Base-by-base conservation (phyloP, 2,888 invertebrate genomes). In the Epicampocera succincta region DNA sequence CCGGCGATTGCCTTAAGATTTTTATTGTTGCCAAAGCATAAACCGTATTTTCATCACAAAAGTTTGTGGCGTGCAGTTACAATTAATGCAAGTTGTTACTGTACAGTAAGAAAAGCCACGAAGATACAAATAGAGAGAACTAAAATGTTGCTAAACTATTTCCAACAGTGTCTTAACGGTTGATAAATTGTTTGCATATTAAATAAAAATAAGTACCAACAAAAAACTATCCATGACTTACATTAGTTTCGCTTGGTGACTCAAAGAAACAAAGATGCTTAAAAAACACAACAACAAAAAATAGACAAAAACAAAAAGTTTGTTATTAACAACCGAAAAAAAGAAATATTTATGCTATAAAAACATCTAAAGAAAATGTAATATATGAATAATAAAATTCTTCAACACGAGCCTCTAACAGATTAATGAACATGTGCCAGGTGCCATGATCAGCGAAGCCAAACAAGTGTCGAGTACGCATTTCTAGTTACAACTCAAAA, bases 181-280 rank as follows among this genome's bases (percentile, higher is more conserved):
- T 82, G 74, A 82, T 78, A 82, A 82, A 82, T 78, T 66, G 71
- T 75, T 78, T 74, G 78, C 71, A 74, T 74, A 74, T 52, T 56
- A 68, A 48, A 52, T 42, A 66, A 44, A 72, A 66, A 25, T 42
- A 21, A 75, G 54, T 66, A 60, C 61, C 19, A 54, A 68, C 19
- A 63, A 50, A 73, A 21, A 66, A 66, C 38, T 21, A 72, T 66
- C 40, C 66, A 48, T 61, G 82, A 75, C 82, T 82, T 78, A 75
- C 78, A 84, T 85, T 84, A 83, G 85, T 85, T 85, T 83, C 84
- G 84, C 81, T 78, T 83, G 84, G 85, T 81, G 84, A 85, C 85
- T 85, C 80, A 56, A 58, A 69, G 56, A 25, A 58, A 33, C 8
- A 52, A 74, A 65, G 25, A 54, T 40, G 33, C 38, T 38, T n/a